Percentiles rank a stretch among this genome's conserved stretches.
phyloP scores from a whole-genome alignment of 2,113 vertebrate genomes.

The Equus quagga region DNA sequence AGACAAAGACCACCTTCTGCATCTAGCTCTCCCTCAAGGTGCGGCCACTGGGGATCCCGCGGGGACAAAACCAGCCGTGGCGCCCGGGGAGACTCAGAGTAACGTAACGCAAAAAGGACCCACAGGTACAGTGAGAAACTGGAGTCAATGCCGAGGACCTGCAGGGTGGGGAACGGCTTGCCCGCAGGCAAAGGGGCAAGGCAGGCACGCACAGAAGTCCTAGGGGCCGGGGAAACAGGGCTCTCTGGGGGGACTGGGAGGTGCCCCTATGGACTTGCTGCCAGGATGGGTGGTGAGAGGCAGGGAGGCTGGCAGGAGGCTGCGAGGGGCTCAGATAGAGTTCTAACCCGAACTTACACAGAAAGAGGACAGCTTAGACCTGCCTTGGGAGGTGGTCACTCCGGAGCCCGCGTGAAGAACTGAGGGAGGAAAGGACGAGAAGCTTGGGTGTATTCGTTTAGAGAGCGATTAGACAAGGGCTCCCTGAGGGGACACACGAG shows the following conservation, averaged over 20 bases:
- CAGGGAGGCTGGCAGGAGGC: neutral
- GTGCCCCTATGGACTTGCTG: neutral
- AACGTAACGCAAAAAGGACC: neutral
- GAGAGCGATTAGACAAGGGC: neutral
- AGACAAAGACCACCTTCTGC: neutral
- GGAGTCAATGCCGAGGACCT: neutral
- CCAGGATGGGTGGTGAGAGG: neutral
- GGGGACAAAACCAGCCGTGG: neutral
- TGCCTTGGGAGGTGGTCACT: neutral
- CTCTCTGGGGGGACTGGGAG: neutral
- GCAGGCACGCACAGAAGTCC: fast-evolving
- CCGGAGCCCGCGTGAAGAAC: fast-evolving
- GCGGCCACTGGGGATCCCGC: neutral
- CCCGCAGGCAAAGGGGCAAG: neutral
- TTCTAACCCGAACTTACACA: neutral
- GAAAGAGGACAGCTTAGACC: neutral
- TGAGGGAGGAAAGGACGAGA: too few species aligned
- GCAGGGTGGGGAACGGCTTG: neutral
- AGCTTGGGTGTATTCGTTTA: neutral
- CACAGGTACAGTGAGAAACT: fast-evolving
- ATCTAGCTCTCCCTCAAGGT: too few species aligned
- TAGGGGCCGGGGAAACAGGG: neutral
- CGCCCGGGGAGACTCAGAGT: neutral
- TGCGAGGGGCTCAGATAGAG: fast-evolving
- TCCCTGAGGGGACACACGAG: neutral